Conservation (phyloP, 2,888 invertebrate genomes). For the Ceramica pisi region DNA sequence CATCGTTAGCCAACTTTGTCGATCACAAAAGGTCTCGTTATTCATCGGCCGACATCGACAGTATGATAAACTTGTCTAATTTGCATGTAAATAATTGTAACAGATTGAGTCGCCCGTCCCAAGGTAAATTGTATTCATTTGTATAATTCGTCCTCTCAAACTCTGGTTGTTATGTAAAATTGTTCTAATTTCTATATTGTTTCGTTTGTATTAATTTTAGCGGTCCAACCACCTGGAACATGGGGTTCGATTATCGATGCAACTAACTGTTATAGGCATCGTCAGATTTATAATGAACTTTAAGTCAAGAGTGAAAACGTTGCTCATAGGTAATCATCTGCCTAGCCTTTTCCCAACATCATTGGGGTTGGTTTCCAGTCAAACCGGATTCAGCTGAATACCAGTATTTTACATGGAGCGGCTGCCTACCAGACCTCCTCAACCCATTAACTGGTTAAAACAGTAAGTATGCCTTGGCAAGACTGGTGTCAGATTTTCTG, state of each 20-base stretch:
- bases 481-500: too few species aligned
- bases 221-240: neutral
- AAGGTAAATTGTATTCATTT: conserved; percentile 82
- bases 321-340: too few species aligned
- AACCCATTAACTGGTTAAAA: too few species aligned
- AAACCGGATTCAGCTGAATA: too few species aligned
- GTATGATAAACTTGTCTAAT: conserved; percentile 78
- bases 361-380: too few species aligned
- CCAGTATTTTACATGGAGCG: too few species aligned
- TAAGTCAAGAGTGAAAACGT: too few species aligned
- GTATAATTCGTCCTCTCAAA: conserved; percentile 75
- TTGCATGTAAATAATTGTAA: conserved; percentile 88
- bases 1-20: conserved; percentile 44
- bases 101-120: conserved; percentile 81
- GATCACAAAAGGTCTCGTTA: conserved; percentile 70
- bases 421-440: too few species aligned
- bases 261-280: neutral
- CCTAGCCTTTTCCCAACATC: too few species aligned
- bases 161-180: conserved; percentile 72
- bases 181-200: conserved; percentile 65
- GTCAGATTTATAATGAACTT: neutral
- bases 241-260: neutral
- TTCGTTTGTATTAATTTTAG: conserved; percentile 51
- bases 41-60: conserved; percentile 72
- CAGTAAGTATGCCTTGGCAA: too few species aligned